Evolutionary conservation across 2,888 invertebrate genomes (phyloP).

Genomic region (Dioctria linearis): DNA sequence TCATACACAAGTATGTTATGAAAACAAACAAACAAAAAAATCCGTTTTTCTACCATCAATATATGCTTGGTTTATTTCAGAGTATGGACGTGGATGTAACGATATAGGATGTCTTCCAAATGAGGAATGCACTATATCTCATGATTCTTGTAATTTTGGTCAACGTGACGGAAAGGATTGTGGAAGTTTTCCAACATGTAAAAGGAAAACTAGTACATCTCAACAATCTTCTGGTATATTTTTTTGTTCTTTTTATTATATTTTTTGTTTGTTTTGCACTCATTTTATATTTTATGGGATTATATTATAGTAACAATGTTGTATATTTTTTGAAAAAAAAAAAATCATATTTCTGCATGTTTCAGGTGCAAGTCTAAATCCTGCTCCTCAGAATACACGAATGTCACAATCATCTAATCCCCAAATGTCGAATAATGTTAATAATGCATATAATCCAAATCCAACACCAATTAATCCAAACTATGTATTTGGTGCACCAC

Average conservation of each 20-base stretch:
- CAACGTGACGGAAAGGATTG: conserved; percentile 74
- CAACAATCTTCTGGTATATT: conserved; percentile 33
- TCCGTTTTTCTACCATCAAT: neutral
- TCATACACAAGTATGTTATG: conserved; percentile 66
- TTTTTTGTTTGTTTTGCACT: conserved; percentile 6
- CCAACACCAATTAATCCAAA: conserved; percentile 67
- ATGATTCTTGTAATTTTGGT: conserved; percentile 79
- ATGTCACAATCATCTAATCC: conserved; percentile 65
- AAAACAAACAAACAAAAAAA: neutral
- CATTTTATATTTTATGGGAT: no score
- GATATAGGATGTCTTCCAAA: conserved; percentile 84
- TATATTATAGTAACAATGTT: conserved; percentile 1
- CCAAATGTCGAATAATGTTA: conserved; percentile 62
- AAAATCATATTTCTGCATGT: conserved; percentile 69
- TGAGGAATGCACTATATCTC: conserved; percentile 75
- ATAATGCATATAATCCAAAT: conserved; percentile 55
- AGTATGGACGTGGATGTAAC: conserved; percentile 83
- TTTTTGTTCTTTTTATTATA: neutral
- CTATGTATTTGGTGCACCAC: conserved; percentile 69
- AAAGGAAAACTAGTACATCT: conserved; percentile 67
- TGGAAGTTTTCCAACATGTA: conserved; percentile 80
- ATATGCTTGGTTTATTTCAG: conserved; percentile 70
- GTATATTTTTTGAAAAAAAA: conserved; percentile 37
- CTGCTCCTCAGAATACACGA: conserved; percentile 67
- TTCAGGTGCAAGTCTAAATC: conserved; percentile 70